These are phyloP conservation scores for Myotis brandtii DNA, from an alignment of 2,113 vertebrate species.

Conservation along the genomic window DNA sequence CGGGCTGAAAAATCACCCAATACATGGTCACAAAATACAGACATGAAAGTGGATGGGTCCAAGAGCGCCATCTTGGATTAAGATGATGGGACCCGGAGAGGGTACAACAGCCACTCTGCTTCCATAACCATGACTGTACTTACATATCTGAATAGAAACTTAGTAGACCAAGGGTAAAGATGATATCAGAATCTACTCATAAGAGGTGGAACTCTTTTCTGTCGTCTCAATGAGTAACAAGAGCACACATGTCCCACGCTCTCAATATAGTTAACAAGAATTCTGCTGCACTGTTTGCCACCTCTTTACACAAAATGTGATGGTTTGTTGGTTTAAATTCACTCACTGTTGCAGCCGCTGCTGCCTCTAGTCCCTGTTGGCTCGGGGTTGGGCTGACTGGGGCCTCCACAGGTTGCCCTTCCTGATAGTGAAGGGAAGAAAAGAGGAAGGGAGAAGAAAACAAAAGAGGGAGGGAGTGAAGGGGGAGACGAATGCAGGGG, in stretches of 20 bases:
- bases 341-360: slow-evolving; percentile 90
- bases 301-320: slow-evolving; percentile 71
- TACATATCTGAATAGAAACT: slow-evolving; percentile 70
- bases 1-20: slow-evolving; percentile 13
- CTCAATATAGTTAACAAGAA: slow-evolving; percentile 46
- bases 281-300: slow-evolving; percentile 68
- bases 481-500: slow-evolving; percentile 85
- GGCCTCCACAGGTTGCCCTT: slow-evolving; percentile 87
- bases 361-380: slow-evolving; percentile 88
- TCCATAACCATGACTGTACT: slow-evolving; percentile 26
- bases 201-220: slow-evolving; percentile 81
- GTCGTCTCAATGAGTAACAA: slow-evolving; percentile 63
- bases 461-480: slow-evolving; percentile 75
- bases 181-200: slow-evolving; percentile 77
- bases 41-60: background rate
- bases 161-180: slow-evolving; percentile 68
- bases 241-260: slow-evolving; percentile 76
- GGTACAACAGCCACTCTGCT: background rate
- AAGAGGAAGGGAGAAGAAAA: slow-evolving; percentile 82
- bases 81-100: background rate
- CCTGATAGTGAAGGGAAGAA: slow-evolving; percentile 87
- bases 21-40: slow-evolving; percentile 9
- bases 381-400: slow-evolving; percentile 86
- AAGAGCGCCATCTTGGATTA: background rate
- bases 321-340: slow-evolving; percentile 77